A percentile compares a stretch with the other conserved stretches of the same genome.
phyloP scores from a whole-genome alignment of 1,140 invertebrate species.

The Lepeophtheirus salmonis region DNA sequence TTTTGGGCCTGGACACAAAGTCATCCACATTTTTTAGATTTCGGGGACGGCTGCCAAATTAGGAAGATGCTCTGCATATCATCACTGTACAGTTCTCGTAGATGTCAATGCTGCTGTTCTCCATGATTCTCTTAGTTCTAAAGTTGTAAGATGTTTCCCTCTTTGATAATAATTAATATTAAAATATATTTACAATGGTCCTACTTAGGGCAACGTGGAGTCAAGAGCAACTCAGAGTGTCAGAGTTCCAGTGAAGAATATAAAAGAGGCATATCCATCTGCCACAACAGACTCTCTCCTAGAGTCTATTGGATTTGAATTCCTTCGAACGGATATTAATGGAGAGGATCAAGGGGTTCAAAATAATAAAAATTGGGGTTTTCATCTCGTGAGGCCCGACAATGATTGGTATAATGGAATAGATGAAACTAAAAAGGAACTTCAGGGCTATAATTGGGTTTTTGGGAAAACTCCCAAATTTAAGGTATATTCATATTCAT shows the following conservation, averaged over 20 bases:
- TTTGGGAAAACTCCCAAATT: constrained; percentile 74
- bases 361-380: constrained; percentile 48
- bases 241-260: constrained; percentile 54
- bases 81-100: constrained; percentile 79
- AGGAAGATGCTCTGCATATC: constrained; percentile 61
- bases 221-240: constrained; percentile 64
- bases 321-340: constrained; percentile 29
- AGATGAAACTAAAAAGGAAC: constrained; percentile 38
- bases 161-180: background rate
- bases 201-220: constrained; percentile 38
- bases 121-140: constrained; percentile 26
- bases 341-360: constrained; percentile 31
- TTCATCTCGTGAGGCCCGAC: constrained; percentile 62
- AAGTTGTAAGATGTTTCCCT: constrained; percentile 21
- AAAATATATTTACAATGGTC: no score
- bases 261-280: constrained; percentile 44
- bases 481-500: constrained; percentile 13
- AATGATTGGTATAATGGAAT: constrained; percentile 67
- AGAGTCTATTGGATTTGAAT: constrained; percentile 43
- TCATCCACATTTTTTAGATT: constrained; percentile 27
- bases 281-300: constrained; percentile 40
- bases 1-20: background rate
- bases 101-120: constrained; percentile 55
- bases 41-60: constrained; percentile 82
- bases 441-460: constrained; percentile 64